Evolutionary conservation across 2,888 invertebrate genomes (phyloP).

Genomic region (Leptinotarsa juncta): DNA sequence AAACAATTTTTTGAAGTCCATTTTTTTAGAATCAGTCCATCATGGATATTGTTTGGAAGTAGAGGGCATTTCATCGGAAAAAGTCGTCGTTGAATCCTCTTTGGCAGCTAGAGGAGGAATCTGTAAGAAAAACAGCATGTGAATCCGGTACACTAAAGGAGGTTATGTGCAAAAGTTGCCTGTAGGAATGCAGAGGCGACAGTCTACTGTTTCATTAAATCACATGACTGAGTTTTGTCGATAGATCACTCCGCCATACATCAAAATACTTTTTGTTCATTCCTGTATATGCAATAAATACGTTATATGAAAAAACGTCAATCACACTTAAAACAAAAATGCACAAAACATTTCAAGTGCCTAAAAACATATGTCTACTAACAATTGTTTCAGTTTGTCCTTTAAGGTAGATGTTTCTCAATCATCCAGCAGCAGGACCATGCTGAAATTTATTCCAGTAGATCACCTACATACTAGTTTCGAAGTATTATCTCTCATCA

Average conservation of each 20-base stretch:
- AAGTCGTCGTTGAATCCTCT: constrained; percentile 63
- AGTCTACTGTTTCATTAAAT: not conserved
- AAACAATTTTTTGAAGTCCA: constrained; percentile 42
- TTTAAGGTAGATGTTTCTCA: too few relatives aligned
- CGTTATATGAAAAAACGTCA: too few relatives aligned
- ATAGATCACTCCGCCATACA: not conserved
- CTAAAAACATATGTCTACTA: too few relatives aligned
- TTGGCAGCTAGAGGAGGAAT: constrained; percentile 64
- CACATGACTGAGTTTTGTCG: not conserved
- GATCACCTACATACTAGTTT: too few relatives aligned
- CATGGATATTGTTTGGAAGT: constrained; percentile 64
- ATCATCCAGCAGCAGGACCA: too few relatives aligned
- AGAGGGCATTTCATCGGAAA: constrained; percentile 64
- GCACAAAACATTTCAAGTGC: too few relatives aligned
- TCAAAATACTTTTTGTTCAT: not conserved
- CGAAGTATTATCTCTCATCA: too few relatives aligned
- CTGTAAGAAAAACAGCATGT: constrained; percentile 51
- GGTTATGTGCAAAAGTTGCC: not conserved
- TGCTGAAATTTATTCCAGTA: too few relatives aligned
- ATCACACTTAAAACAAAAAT: too few relatives aligned
- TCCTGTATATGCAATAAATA: too few relatives aligned
- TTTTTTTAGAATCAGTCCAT: constrained; percentile 38
- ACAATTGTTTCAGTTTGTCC: too few relatives aligned
- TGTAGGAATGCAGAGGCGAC: not conserved
- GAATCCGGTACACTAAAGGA: not conserved